These are phyloP conservation scores for Leucoraja erinaceus DNA, from an alignment of 2,113 vertebrate species.

Conservation along the genomic window DNA sequence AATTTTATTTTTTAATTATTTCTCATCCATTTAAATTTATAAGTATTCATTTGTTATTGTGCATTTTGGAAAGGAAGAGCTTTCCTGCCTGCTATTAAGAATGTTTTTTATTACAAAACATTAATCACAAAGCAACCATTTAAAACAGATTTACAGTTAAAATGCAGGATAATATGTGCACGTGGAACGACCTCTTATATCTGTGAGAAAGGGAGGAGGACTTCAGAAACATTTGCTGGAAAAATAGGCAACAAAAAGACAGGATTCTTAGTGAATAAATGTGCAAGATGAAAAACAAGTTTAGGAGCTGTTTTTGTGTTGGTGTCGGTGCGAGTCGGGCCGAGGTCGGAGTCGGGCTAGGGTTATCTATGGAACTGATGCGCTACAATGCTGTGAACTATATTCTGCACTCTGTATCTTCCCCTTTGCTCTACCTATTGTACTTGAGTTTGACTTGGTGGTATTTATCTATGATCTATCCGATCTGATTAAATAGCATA, in stretches of 20 bases:
- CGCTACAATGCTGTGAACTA: too few species aligned
- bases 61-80: neutral
- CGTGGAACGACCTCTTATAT: too few species aligned
- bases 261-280: neutral
- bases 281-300: neutral
- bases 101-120: neutral
- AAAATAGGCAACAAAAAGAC: neutral
- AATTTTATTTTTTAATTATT: neutral
- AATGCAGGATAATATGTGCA: too few species aligned
- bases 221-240: neutral
- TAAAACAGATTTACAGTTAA: neutral
- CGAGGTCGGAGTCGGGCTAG: too few species aligned
- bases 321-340: too few species aligned
- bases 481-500: too few species aligned
- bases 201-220: neutral
- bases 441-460: too few species aligned
- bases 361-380: too few species aligned
- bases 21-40: neutral
- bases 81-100: neutral
- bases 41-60: neutral
- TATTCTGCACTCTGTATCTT: too few species aligned
- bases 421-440: too few species aligned
- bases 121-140: neutral
- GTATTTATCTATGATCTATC: too few species aligned
- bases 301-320: neutral